A percentile compares a stretch with the other conserved stretches of the same genome.
These are phyloP conservation scores for Mythimna pallens DNA, from an alignment of 2,888 invertebrate genomes.

Conservation along the genomic window DNA sequence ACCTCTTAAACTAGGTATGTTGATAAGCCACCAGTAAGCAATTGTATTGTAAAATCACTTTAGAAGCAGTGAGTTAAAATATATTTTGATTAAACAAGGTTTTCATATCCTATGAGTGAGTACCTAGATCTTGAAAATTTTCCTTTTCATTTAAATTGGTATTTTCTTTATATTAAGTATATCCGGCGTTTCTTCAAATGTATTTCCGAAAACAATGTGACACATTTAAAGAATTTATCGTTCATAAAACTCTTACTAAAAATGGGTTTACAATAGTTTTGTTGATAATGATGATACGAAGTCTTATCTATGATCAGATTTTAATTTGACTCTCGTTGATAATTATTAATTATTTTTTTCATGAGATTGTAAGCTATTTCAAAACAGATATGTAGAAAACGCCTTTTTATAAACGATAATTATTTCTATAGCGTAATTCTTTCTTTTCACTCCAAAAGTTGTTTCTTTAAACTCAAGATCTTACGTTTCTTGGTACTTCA, in stretches of 20 bases:
- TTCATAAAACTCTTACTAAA: conserved; percentile 3
- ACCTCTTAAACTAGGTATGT: conserved; percentile 59
- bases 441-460: conserved; percentile 1
- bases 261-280: conserved; percentile 6
- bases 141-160: conserved; percentile 23
- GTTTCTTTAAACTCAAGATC: neutral
- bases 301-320: conserved; percentile 23
- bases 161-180: conserved; percentile 3
- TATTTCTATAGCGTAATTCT: neutral
- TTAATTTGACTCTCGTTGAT: neutral
- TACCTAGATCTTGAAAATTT: conserved; percentile 34
- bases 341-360: conserved; percentile 6
- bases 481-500: conserved; percentile 26
- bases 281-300: conserved; percentile 6
- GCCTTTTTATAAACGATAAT: too few relatives aligned
- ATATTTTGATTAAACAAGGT: conserved; percentile 34
- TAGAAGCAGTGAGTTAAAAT: conserved; percentile 58
- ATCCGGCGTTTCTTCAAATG: conserved; percentile 10
- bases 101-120: conserved; percentile 12
- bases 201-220: conserved; percentile 9
- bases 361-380: neutral
- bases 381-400: neutral
- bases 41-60: conserved; percentile 69
- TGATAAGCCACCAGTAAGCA: conserved; percentile 62
- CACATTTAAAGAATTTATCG: neutral